phyloP scores from a whole-genome alignment of 2,113 vertebrate genomes.

The Phainopepla nitens region DNA sequence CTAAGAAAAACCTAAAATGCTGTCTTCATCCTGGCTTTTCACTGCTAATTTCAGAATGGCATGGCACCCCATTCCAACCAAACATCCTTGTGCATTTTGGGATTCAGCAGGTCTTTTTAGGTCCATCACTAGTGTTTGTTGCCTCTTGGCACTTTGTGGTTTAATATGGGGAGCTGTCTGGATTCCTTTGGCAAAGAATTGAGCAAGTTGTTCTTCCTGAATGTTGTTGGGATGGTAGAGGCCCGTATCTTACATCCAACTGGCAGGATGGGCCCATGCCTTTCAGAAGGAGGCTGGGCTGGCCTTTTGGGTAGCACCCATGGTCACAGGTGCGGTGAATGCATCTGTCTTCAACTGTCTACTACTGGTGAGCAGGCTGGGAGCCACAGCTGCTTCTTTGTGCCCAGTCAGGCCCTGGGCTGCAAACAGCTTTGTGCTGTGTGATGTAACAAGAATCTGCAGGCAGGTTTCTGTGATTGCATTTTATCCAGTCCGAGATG shows the following conservation, averaged over 20 bases:
- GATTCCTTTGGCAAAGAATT: background rate
- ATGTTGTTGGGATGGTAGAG: background rate
- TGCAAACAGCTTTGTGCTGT: background rate
- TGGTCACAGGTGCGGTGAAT: fast-evolving
- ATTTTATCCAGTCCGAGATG: background rate
- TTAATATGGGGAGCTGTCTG: background rate
- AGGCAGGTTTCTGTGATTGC: background rate
- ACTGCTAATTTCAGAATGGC: background rate
- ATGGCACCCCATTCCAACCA: background rate
- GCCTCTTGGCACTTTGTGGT: background rate
- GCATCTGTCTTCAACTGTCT: background rate
- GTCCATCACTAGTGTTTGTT: background rate
- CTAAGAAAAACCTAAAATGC: background rate
- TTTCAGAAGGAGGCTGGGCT: background rate
- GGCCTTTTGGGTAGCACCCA: background rate
- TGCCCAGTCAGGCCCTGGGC: background rate
- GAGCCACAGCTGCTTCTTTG: background rate
- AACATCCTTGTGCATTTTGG: background rate
- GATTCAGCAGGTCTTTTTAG: background rate
- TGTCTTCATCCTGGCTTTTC: background rate
- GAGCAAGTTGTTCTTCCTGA: background rate
- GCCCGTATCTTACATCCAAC: background rate
- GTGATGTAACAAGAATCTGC: background rate
- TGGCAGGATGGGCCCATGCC: background rate
- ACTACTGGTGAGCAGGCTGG: background rate